phyloP scores from a whole-genome alignment of 2,888 invertebrate genomes.

The Sinopyrophorus schimmeli region DNA sequence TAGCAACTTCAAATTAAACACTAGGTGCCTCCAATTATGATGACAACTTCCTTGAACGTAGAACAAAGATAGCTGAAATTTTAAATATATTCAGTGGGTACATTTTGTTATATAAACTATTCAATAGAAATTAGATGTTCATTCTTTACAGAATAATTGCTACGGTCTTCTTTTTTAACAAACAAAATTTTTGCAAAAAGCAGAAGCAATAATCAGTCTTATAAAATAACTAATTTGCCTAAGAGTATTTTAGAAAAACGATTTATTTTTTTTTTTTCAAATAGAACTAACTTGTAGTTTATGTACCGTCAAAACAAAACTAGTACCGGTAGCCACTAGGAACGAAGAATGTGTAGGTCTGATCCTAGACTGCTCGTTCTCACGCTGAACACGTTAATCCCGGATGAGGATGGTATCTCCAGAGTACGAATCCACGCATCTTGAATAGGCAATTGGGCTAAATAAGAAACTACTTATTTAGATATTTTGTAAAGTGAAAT shows the following conservation, averaged over 20 bases:
- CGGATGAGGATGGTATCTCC: constrained; percentile 36
- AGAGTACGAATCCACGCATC: constrained; percentile 39
- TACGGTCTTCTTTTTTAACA: constrained; percentile 3
- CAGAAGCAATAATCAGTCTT: too few species aligned
- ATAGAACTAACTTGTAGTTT: constrained; percentile 49
- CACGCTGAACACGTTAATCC: constrained; percentile 37
- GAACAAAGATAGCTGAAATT: constrained; percentile 8
- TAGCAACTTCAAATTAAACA: too few species aligned
- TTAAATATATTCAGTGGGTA: constrained; percentile 11
- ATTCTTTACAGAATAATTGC: constrained; percentile 2
- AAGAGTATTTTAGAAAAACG: too few species aligned
- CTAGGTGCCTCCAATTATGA: too few species aligned
- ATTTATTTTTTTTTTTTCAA: too few species aligned
- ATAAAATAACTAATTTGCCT: too few species aligned
- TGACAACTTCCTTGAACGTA: constrained; percentile 5
- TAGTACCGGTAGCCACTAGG: constrained; percentile 47
- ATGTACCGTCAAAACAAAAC: constrained; percentile 53
- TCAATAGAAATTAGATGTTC: constrained; percentile 6
- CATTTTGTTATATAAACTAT: constrained; percentile 7
- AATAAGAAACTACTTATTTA: constrained; percentile 47
- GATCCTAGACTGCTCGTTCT: constrained; percentile 39
- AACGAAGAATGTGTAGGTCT: constrained; percentile 36
- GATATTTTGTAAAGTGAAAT: constrained; percentile 25
- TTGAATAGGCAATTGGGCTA: constrained; percentile 51
- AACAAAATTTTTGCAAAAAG: constrained; percentile 4